Conservation (phyloP, 2,113 vertebrate species). For the Neoarius graeffei region DNA sequence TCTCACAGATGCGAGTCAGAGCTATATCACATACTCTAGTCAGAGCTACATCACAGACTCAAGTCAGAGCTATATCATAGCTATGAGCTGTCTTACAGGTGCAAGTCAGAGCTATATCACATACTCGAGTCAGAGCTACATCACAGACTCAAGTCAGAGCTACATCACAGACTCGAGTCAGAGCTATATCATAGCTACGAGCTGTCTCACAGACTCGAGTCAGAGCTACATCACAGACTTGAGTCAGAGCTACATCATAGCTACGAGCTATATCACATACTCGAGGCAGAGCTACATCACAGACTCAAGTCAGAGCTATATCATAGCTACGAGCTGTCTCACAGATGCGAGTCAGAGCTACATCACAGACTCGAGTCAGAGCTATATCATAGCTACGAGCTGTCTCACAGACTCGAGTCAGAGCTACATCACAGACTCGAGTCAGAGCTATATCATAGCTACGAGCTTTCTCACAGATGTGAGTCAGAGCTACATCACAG, state of each 20-base stretch:
- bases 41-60: no score
- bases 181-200: neutral
- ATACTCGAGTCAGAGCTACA: neutral
- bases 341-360: no score
- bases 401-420: neutral
- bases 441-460: no score
- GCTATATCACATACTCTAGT: no score
- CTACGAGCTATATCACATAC: neutral
- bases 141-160: neutral
- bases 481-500: neutral
- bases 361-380: neutral
- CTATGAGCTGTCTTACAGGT: no score
- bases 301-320: neutral
- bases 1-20: no score
- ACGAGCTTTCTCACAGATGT: neutral
- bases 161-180: no score
- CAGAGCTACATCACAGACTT: neutral
- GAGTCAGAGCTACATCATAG: neutral
- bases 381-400: neutral
- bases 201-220: no score
- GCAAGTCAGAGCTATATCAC: no score
- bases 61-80: no score
- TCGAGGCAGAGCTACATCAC: no score
- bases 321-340: no score
- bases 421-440: neutral